A percentile compares a stretch with the other conserved stretches of the same genome.
These are phyloP conservation scores for Andrena bucephala DNA, from an alignment of 2,888 invertebrate species.

Conservation along the genomic window DNA sequence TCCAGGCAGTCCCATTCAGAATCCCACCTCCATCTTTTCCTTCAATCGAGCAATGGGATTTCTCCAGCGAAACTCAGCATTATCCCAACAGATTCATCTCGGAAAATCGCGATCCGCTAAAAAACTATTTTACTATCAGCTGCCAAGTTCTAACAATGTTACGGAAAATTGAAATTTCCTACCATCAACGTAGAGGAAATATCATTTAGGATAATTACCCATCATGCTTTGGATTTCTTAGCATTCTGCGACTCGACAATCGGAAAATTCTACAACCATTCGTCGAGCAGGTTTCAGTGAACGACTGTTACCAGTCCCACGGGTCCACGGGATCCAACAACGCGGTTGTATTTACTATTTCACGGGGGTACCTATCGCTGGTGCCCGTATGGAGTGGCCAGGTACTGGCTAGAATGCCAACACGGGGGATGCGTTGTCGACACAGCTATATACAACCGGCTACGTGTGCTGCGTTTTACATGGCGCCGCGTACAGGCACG, in stretches of 20 bases:
- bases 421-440: constrained; percentile 61
- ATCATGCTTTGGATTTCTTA: constrained; percentile 25
- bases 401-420: constrained; percentile 61
- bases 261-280: neutral
- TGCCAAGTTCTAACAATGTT: neutral
- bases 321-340: constrained; percentile 69
- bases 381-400: constrained; percentile 49
- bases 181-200: neutral
- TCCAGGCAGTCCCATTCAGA: constrained; percentile 35
- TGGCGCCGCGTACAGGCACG: constrained; percentile 40
- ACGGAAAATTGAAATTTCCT: neutral
- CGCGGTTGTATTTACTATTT: constrained; percentile 77
- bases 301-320: constrained; percentile 68
- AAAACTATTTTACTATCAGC: neutral
- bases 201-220: neutral
- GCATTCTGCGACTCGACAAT: constrained; percentile 5
- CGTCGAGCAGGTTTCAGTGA: constrained; percentile 14
- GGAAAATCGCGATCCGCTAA: neutral
- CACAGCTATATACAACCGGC: constrained; percentile 20
- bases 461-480: constrained; percentile 55
- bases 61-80: neutral
- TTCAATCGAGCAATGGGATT: constrained; percentile 30
- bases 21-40: constrained; percentile 22
- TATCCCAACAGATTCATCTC: neutral
- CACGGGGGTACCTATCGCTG: constrained; percentile 63